phyloP scores from a whole-genome alignment of 2,113 vertebrate species.

The Ahaetulla prasina region DNA sequence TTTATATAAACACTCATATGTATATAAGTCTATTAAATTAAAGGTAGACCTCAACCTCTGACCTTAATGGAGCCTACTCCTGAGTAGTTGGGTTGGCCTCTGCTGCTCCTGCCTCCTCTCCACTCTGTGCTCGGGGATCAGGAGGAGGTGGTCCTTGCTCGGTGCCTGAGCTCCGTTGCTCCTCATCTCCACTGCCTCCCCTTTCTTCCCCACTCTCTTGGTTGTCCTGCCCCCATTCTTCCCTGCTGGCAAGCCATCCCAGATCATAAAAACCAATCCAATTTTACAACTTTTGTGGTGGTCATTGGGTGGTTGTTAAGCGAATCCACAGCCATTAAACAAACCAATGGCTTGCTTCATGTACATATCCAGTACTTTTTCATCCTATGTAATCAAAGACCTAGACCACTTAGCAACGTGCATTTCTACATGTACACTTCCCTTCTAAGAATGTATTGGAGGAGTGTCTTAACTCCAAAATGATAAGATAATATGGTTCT shows the following conservation, averaged over 20 bases:
- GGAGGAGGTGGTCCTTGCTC: too few species aligned
- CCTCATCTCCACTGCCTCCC: too few species aligned
- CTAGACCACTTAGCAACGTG: not conserved
- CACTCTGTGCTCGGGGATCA: too few species aligned
- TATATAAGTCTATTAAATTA: not conserved
- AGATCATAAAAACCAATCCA: not conserved
- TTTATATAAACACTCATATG: not conserved
- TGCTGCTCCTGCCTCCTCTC: too few species aligned
- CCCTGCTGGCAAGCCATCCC: too few species aligned
- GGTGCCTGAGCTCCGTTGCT: too few species aligned
- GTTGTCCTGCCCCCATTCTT: too few species aligned
- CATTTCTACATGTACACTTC: not conserved
- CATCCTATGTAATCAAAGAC: not conserved
- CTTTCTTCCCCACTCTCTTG: too few species aligned
- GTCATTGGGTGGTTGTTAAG: not conserved
- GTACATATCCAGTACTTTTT: too few species aligned
- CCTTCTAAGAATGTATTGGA: not conserved
- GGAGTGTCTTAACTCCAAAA: not conserved
- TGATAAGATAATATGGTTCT: not conserved
- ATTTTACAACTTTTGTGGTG: not conserved
- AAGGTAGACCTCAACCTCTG: not conserved
- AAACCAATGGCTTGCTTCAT: not conserved
- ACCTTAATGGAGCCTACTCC: not conserved
- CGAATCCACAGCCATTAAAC: not conserved
- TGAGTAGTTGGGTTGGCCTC: too few species aligned